Base-by-base conservation (phyloP, 2,888 invertebrate species). In the Orthonevra nobilis region DNA sequence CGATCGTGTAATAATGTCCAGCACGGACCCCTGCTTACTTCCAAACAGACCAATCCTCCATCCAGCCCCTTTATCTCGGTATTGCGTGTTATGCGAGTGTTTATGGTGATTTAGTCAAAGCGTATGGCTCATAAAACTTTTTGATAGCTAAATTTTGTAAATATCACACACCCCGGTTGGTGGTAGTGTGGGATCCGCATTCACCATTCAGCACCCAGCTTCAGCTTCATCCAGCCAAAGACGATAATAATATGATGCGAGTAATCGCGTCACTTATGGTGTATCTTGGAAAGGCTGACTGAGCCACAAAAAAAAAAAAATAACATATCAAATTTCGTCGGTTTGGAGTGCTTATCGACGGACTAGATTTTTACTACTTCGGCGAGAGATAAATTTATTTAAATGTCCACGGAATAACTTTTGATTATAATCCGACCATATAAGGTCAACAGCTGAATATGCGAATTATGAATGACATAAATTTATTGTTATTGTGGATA, bases 101-200 rank as follows among this genome's bases (percentile, higher is more conserved):
- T 87, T 87, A 87, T 87, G 86, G 87, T 86, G 87, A 87, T 87
- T 87, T 87, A 87, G 87, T 87, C 87, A 74, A 68, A 85, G 86
- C 87, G 86, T 87, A 85, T 86, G 86, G 85, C 86, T 87, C 87
- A 86, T 87, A 87, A 87, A 87, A 86, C 84, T 84, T 86, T 86
- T 87, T 87, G 87, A 87, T 87, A 87, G 87, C 87, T 87, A 87
- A 87, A 87, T 87, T 87, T 87, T 61, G 66, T 68, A 61, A 72
- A 61, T 54, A 15, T 52, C 36, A 50, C 69, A 61, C 74, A 36
- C 68, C 52, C 34, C 19, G n/a, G 30, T 36, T 6, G 23, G 10
- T 58, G 34, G 42, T 38, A 46, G 48, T 9, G 15, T 14, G 19
- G n/a, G 23, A 19, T 10, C 28, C 34, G 7, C 12, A 4, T 12